Percentiles rank a stretch among this genome's conserved stretches.
Conservation (phyloP, 2,888 invertebrate genomes). For the Ectobius pallidus region DNA sequence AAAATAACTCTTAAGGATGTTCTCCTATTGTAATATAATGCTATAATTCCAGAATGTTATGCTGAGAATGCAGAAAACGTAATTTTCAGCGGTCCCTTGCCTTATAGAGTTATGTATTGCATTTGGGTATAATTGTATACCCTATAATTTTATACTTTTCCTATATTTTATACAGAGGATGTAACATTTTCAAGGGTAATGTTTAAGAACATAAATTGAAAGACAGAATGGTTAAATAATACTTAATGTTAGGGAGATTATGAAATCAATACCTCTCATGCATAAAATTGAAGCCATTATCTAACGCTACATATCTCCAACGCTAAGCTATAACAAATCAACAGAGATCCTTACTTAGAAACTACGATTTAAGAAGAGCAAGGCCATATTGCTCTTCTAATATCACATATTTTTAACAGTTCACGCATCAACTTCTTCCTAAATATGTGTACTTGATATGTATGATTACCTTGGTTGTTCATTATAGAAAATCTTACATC, state of each 20-base stretch:
- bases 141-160: too few species aligned
- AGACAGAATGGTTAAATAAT: too few species aligned
- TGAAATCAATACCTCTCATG: background rate
- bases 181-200: too few species aligned
- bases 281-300: background rate
- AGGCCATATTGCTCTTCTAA: background rate
- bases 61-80: too few species aligned
- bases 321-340: slow-evolving; percentile 7
- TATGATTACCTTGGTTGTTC: slow-evolving; percentile 45
- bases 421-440: slow-evolving; percentile 15
- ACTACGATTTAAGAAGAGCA: slow-evolving; percentile 21
- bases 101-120: too few species aligned
- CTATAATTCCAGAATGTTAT: too few species aligned
- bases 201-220: too few species aligned
- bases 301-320: slow-evolving; percentile 1
- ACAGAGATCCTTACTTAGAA: background rate
- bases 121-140: too few species aligned
- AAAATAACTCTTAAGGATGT: too few species aligned
- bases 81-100: too few species aligned
- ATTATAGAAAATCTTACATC: slow-evolving; percentile 31
- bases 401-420: slow-evolving; percentile 41
- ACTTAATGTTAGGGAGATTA: slow-evolving; percentile 8
- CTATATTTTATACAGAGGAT: too few species aligned
- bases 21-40: too few species aligned
- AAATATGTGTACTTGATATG: slow-evolving; percentile 44